These are phyloP conservation scores for Acanthiza pusilla DNA, from an alignment of 2,797 vertebrate species.

Conservation along the genomic window DNA sequence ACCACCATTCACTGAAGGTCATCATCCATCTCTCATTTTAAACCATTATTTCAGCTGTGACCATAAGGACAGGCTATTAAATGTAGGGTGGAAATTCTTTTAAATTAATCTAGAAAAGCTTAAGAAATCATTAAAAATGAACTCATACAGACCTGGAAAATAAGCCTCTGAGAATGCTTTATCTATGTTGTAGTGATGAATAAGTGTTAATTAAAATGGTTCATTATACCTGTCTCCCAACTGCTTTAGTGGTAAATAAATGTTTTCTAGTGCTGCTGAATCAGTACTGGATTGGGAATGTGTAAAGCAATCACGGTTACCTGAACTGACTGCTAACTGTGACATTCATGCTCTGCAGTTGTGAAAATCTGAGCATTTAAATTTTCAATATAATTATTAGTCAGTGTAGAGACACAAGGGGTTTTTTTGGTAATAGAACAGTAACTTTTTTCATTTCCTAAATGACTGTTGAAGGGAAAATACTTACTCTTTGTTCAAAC, in stretches of 20 bases:
- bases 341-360: background rate
- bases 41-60: background rate
- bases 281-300: background rate
- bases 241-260: background rate
- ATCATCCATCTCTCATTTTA: background rate
- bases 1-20: background rate
- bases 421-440: background rate
- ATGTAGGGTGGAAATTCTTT: slow-evolving; percentile 3
- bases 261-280: background rate
- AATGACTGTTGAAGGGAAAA: background rate
- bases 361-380: background rate
- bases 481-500: background rate
- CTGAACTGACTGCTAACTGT: background rate
- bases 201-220: background rate
- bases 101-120: slow-evolving; percentile 52
- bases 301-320: background rate
- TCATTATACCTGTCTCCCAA: background rate
- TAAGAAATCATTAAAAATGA: slow-evolving; percentile 37
- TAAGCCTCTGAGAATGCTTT: slow-evolving; percentile 38
- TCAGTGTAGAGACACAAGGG: background rate
- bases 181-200: background rate
- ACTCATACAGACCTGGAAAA: background rate
- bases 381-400: background rate
- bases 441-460: background rate
- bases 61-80: background rate